Evolutionary conservation across 2,797 vertebrate species (phyloP).

Genomic region (Gymnoscopelus braueri): DNA sequence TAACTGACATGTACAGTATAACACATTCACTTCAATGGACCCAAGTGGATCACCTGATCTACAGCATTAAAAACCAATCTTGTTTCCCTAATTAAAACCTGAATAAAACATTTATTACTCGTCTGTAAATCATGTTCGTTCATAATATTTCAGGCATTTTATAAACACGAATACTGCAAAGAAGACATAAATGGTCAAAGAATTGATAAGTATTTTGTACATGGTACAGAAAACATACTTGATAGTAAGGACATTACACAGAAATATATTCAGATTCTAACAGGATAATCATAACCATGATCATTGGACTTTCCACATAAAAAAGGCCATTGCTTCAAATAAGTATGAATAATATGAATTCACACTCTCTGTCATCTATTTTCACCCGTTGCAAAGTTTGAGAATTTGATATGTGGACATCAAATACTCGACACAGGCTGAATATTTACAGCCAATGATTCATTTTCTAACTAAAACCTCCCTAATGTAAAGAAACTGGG

Average conservation of each 20-base stretch:
- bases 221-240: conserved; percentile 19
- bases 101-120: conserved; percentile 19
- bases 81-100: conserved; percentile 20
- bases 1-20: conserved; percentile 24
- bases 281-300: conserved; percentile 4
- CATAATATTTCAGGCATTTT: conserved; percentile 26
- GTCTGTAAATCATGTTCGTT: conserved; percentile 23
- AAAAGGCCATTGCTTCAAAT: conserved; percentile 6
- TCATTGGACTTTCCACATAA: not conserved
- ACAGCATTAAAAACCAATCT: conserved; percentile 30
- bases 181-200: conserved; percentile 15
- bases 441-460: not conserved
- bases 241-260: conserved; percentile 9
- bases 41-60: conserved; percentile 22
- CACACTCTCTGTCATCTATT: conserved; percentile 1
- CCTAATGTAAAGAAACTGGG: not conserved
- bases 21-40: conserved; percentile 38
- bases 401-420: conserved; percentile 11
- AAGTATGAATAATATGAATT: conserved; percentile 13
- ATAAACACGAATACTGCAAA: conserved; percentile 19
- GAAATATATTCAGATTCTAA: conserved; percentile 6
- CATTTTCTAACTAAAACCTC: not conserved
- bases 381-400: not conserved
- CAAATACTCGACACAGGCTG: not conserved
- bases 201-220: conserved; percentile 25